Base-by-base conservation (phyloP, 2,888 invertebrate genomes). In the Gisinianus flammeolus region DNA sequence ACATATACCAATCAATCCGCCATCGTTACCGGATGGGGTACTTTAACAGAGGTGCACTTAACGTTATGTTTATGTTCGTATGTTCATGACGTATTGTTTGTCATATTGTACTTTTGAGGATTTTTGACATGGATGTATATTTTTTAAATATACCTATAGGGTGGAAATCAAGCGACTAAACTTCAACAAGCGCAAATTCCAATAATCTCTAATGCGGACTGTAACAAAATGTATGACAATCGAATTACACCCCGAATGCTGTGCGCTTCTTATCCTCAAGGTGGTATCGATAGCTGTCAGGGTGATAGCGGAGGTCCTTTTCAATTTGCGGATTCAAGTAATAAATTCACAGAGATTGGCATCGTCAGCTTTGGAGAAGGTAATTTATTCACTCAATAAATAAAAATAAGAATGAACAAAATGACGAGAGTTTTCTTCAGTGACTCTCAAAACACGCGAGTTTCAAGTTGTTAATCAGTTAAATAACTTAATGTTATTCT, bases 251-350 rank as follows among this genome's bases (percentile, higher is more conserved):
- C 77, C 2, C 80, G 83, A 69, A 84, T 84, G 83, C 79, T 84
- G 28, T 83, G 83, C 62, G 83, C 72, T 19, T 82, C 80, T 0
- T 82, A 81, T 58, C 81, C 82, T 0, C 80, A 83, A 64, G 84
- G 83, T 24, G 81, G 80, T 26, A 79, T 77, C 30, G 83, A 83
- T 52, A 79, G 81, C 0, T 83, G 84, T 56, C 83, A 84, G 80
- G 82, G 84, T 3, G 84, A 84, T 33, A 79, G 79, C n/a, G 84
- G 84, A 12, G 84, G 84, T 2, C 83, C 83, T 12, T 81, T 79
- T 67, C 73, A 81, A 31, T 69, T 74, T 12, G 28, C 71, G 28
- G 81, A 79, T 24, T 33, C 30, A 33, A 24, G 28, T 24, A 71
- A 4, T 22, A 22, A 78, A 12, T 83, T 74, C 67, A 78, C 79